A percentile compares a stretch with the other conserved stretches of the same genome.
These are phyloP conservation scores for Camelus bactrianus DNA, from an alignment of 2,113 vertebrate genomes.

Conservation along the genomic window DNA sequence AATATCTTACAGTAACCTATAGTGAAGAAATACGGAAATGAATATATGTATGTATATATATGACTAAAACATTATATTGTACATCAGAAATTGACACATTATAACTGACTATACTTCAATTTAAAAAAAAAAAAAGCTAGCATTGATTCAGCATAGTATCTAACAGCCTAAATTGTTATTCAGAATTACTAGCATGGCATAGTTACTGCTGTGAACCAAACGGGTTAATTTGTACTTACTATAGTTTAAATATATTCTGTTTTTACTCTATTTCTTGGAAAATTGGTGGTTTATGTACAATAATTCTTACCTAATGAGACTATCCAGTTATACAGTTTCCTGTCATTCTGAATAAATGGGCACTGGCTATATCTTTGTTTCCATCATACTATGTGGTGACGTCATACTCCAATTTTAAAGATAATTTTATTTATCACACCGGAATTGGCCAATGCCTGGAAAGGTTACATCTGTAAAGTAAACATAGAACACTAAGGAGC, in stretches of 20 bases:
- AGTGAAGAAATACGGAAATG: too few relatives aligned
- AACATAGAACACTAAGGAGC: constrained; percentile 60
- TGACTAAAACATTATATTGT: too few relatives aligned
- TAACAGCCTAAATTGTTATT: background rate
- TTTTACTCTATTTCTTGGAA: constrained; percentile 59
- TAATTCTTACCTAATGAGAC: constrained; percentile 58
- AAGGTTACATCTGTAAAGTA: constrained; percentile 78
- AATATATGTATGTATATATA: too few relatives aligned
- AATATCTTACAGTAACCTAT: too few relatives aligned
- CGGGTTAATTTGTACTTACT: background rate
- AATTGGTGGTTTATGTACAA: constrained; percentile 51
- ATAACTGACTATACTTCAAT: too few relatives aligned
- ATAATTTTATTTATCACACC: constrained; percentile 75
- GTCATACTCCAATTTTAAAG: constrained; percentile 66
- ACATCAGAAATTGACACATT: too few relatives aligned
- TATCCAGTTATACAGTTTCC: background rate
- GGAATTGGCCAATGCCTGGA: constrained; percentile 66
- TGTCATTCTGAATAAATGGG: constrained; percentile 46
- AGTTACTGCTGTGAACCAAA: constrained; percentile 18
- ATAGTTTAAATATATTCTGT: background rate
- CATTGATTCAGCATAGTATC: background rate
- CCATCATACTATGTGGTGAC: constrained; percentile 59
- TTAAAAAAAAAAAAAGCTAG: background rate
- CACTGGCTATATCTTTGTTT: constrained; percentile 43
- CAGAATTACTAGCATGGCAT: background rate